Evolutionary conservation across 2,888 invertebrate species (phyloP).

Genomic region (Glaucopsyche alexis): DNA sequence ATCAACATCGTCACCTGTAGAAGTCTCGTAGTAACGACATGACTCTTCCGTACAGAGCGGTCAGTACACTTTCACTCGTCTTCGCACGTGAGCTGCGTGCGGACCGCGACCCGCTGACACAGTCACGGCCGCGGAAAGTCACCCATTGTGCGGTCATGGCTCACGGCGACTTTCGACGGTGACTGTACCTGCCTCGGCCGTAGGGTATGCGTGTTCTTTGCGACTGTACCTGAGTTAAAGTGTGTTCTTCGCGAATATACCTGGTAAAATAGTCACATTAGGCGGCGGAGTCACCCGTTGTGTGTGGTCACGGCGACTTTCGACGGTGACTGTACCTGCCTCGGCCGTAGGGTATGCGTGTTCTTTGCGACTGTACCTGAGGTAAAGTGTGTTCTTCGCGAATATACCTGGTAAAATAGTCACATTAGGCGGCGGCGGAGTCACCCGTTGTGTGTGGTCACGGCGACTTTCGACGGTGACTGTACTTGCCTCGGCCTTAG

Average conservation of each 20-base stretch:
- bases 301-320: no score
- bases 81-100: not conserved
- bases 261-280: no score
- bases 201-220: no score
- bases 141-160: constrained; percentile 38
- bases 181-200: constrained; percentile 4
- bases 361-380: no score
- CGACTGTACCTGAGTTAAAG: no score
- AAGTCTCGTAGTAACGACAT: not conserved
- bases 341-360: no score
- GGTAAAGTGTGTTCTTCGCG: no score
- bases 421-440: constrained; percentile 61
- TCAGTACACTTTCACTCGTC: constrained; percentile 20
- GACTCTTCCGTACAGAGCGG: not conserved
- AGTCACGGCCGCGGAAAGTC: constrained; percentile 63
- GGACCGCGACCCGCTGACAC: constrained; percentile 55
- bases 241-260: no score
- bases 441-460: constrained; percentile 39
- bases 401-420: no score
- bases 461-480: constrained; percentile 40
- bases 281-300: no score
- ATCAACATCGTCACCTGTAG: not conserved
- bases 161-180: constrained; percentile 37
- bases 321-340: not conserved
- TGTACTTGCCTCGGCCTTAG: not conserved